Evolutionary conservation across 2,113 vertebrate genomes (phyloP), one percentile per base, ranked within the genome.

Genomic region (Phyllostomus discolor): DNA sequence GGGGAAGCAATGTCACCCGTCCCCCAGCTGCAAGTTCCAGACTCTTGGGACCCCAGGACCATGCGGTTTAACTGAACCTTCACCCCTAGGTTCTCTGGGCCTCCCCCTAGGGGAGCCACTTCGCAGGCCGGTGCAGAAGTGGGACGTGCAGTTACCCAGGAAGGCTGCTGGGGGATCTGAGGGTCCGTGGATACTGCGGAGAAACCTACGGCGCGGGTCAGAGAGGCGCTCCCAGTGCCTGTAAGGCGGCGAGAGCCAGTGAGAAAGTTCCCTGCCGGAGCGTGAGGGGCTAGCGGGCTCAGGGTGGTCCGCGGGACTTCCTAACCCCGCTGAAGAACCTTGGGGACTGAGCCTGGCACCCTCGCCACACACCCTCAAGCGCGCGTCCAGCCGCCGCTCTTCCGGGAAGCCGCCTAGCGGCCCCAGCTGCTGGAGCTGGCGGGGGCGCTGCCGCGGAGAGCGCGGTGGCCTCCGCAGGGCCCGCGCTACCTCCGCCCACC

Each of bases 201-300:
- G 64, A 86, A 95, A 50, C 72, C 82, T 38, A 2, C 2, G 33
- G 50, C 67, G 19, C 54, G 1, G 85, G 31, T 80, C 15, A 4
- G 52, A n/a, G 50, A 31, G 35, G 72, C 3, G 33, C 89, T 86
- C 93, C 9, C 0, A 14, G 2, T 9, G 66, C 64, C 54, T 6
- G 84, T 38, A n/a, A 72, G 88, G 54, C 59, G 0, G 50, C 66
- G 48, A 33, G 90, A 85, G 78, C 48, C 35, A 22, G 38, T 28
- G 50, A 91, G 96, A 97, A 98, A 97, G 96, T 98, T 98, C 92
- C 78, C 3, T 8, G 88, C 62, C 20, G 3, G 46, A 90, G 95
- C 50, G 10, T 66, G 84, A 19, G 4, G 67, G 54, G 50, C 66
- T 50, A 48, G 54, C 28, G 62, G 85, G 87, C 91, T 86, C 84